Conservation (phyloP, 2,888 invertebrate species). For the Mactromeris polynyma region DNA sequence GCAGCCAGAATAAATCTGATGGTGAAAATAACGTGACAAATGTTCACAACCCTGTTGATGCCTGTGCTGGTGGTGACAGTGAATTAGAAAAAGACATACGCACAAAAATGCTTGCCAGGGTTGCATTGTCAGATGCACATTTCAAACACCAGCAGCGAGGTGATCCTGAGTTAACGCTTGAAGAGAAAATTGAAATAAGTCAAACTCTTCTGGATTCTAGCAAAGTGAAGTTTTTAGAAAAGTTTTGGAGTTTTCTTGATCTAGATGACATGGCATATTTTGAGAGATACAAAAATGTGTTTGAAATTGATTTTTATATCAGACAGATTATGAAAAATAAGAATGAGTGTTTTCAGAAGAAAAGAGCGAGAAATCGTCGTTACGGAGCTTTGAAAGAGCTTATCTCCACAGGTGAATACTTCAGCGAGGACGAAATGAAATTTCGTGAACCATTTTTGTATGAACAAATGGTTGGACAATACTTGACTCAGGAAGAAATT, state of each 20-base stretch:
- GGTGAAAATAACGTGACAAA: not conserved
- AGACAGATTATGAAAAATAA: slow-evolving; percentile 87
- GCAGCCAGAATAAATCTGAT: not conserved
- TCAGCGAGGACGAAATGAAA: slow-evolving; percentile 97
- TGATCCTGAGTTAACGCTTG: slow-evolving; percentile 91
- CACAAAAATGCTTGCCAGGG: slow-evolving; percentile 89
- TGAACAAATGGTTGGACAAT: slow-evolving; percentile 95
- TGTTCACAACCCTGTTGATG: not conserved
- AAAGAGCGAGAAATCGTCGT: slow-evolving; percentile 91
- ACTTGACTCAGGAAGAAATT: slow-evolving; percentile 93
- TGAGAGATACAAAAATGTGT: slow-evolving; percentile 88
- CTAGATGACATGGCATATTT: slow-evolving; percentile 92
- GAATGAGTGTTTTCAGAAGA: slow-evolving; percentile 69
- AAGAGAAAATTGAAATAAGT: slow-evolving; percentile 92
- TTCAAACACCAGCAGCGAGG: slow-evolving; percentile 94
- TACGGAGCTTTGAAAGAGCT: slow-evolving; percentile 93
- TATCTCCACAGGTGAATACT: slow-evolving; percentile 92
- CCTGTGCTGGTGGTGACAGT: not conserved
- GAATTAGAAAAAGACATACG: not conserved
- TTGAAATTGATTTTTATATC: slow-evolving; percentile 90
- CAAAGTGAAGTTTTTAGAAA: slow-evolving; percentile 91
- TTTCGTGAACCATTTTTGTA: slow-evolving; percentile 95
- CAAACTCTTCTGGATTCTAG: slow-evolving; percentile 90
- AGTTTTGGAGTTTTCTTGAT: slow-evolving; percentile 92
- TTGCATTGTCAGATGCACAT: slow-evolving; percentile 90